Base-by-base conservation (phyloP, 2,113 vertebrate genomes). In the Erinaceus europaeus region DNA sequence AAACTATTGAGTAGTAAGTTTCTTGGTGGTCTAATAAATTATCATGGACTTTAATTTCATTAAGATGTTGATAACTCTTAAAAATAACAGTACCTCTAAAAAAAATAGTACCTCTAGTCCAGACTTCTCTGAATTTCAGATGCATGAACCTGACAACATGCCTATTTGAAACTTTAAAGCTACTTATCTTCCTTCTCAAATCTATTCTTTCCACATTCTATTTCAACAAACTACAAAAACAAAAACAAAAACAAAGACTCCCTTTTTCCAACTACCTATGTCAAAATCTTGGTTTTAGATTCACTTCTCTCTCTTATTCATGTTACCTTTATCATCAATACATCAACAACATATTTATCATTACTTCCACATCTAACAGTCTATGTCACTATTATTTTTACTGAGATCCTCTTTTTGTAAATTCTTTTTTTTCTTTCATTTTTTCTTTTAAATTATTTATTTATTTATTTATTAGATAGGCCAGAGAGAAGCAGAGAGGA, bases 1-100 rank as follows among this genome's bases (percentile, higher is more conserved):
- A 42, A 59, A 81, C 44, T 74, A 92, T 53, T 69, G 89, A 86
- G 59, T 67, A 92, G 61, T 69, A 91, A 86, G 59, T 67, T 75
- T 1, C 14, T 83, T 79, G n/a, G 46, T 59, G 29, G 77, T 86
- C 65, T 91, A 34, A 88, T 74, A 74, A 86, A 42, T 25, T 87
- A 34, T 61, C 48, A 74, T 46, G 18, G 23, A 73, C 74, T 94
- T 91, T 80, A 89, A 84, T 72, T 94, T 52, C 53, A 93, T 71
- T 84, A 86, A 86, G 81, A 61, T 84, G 18, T 20, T 75, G 46
- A 79, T 64, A n/a, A 76, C 8, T 79, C 29, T 84, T 17, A 79
- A 86, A 90, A 74, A 25, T 48, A 52, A 18, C n/a, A 61, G n/a
- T n/a, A n/a, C n/a, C n/a, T n/a, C n/a, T n/a, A n/a, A n/a, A n/a